Percentiles rank a stretch among this genome's conserved stretches.
These are phyloP conservation scores for Philypnodon macrostomus DNA, from an alignment of 2,797 vertebrate genomes.

Conservation along the genomic window DNA sequence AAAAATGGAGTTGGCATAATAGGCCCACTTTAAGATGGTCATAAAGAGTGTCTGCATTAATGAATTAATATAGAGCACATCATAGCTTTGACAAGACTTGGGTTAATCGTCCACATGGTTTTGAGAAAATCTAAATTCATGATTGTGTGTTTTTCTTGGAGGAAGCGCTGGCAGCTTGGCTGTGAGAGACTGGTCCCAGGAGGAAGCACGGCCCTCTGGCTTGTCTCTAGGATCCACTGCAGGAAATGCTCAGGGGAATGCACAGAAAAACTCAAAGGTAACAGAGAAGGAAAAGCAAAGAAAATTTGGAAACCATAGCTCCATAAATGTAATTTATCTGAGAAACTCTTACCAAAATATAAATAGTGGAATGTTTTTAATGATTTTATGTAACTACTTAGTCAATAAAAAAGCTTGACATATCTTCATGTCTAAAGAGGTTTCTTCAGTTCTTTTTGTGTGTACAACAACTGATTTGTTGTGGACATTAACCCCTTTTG, in stretches of 20 bases:
- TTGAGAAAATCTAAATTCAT: not conserved
- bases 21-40: constrained; percentile 15
- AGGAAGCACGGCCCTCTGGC: constrained; percentile 22
- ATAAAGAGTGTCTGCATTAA: constrained; percentile 10
- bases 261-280: constrained; percentile 6
- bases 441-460: no score
- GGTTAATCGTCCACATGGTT: not conserved
- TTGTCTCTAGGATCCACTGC: constrained; percentile 29
- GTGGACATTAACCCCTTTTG: no score
- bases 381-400: no score
- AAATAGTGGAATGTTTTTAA: no score
- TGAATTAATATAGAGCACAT: constrained; percentile 1
- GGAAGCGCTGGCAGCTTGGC: constrained; percentile 11
- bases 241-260: constrained; percentile 25
- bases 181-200: constrained; percentile 21
- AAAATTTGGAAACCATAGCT: constrained; percentile 2
- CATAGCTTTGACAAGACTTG: constrained; percentile 7
- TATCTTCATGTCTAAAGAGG: no score
- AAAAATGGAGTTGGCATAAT: no score
- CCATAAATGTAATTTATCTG: constrained; percentile 1
- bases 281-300: constrained; percentile 2
- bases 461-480: no score
- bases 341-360: not conserved
- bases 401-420: no score
- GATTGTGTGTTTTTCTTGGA: constrained; percentile 5